Base-by-base conservation (phyloP, 2,797 vertebrate genomes). In the Trachurus trachurus region DNA sequence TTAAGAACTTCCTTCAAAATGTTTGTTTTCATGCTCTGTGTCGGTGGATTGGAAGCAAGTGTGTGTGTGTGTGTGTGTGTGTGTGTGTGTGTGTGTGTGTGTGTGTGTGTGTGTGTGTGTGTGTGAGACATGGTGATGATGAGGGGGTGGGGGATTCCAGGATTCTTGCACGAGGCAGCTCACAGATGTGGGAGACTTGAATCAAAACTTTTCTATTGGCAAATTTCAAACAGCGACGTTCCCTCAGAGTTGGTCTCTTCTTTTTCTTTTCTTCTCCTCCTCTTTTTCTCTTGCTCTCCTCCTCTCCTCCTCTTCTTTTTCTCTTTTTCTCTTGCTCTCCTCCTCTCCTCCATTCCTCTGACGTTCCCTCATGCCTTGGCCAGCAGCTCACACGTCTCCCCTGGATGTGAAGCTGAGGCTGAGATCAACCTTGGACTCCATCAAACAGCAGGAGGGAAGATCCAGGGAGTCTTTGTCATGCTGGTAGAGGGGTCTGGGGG, bases 101-200 rank as follows among this genome's bases (percentile, higher is more conserved):
- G 66, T 45, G 67, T 50, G 74, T 37, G 82, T 64, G 65, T 49
- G 66, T 56, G 78, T 64, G 75, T 74, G 81, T 71, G 61, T 44
- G 58, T 78, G 76, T 74, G 84, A 58, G 81, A 86, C 69, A 73
- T 29, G 4, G 66, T 75, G 80, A 81, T 89, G 84, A 87, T 89
- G 80, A 88, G 85, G 86, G 84, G 90, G 82, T 81, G 90, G 90
- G 93, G 90, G 93, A 93, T 92, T 94, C 87, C 88, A 90, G 89
- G 81, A 88, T 83, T 87, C 53, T 83, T 84, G 91, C 85, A 91
- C 54, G 79, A 90, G 79, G 84, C 90, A 90, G 87, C 83, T 88
- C 90, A 90, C 88, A 91, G 88, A 91, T 90, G 89, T 92, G 88
- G 89, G 88, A 92, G 90, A 91, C 85, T 91, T 82, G 84, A 90